Evolutionary conservation across 2,797 vertebrate genomes (phyloP).

Genomic region (Synanceia verrucosa): DNA sequence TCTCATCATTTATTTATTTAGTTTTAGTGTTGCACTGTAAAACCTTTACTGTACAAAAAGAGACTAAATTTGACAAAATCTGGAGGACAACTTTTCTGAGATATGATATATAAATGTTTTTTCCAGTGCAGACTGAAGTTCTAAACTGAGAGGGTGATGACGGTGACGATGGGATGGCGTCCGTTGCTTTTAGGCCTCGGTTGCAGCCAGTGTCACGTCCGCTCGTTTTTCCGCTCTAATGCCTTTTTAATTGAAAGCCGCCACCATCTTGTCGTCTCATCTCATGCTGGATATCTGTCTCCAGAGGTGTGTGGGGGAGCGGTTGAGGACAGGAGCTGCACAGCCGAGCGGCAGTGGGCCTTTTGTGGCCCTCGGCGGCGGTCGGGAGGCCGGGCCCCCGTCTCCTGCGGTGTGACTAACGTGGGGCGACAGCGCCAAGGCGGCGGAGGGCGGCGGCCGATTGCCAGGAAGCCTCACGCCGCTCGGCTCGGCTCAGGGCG

Average conservation of each 20-base stretch:
- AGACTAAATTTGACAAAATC: too few relatives aligned
- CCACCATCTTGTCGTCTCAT: slow-evolving; percentile 9
- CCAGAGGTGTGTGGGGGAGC: background rate
- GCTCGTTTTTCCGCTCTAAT: slow-evolving; percentile 25
- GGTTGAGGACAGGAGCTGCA: slow-evolving; percentile 11
- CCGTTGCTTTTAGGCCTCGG: background rate
- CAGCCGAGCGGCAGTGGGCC: slow-evolving; percentile 33
- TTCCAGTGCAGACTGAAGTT: too few relatives aligned
- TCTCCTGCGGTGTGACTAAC: slow-evolving; percentile 82
- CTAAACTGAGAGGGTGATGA: background rate
- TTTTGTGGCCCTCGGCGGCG: slow-evolving; percentile 59
- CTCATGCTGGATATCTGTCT: slow-evolving; percentile 34
- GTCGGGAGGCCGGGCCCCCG: slow-evolving; percentile 51
- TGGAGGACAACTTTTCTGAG: too few relatives aligned
- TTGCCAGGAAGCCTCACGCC: slow-evolving; percentile 61
- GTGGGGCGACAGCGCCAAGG: slow-evolving; percentile 76
- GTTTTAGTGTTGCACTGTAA: background rate
- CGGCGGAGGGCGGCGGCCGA: slow-evolving; percentile 48
- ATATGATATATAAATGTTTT: background rate
- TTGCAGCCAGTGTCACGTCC: background rate
- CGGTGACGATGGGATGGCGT: background rate
- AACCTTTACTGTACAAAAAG: background rate
- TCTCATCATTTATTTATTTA: background rate
- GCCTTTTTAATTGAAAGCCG: slow-evolving; percentile 55
- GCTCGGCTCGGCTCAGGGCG: slow-evolving; percentile 53